Base-by-base conservation (phyloP, 2,888 invertebrate genomes). In the Prionchulus punctatus region DNA sequence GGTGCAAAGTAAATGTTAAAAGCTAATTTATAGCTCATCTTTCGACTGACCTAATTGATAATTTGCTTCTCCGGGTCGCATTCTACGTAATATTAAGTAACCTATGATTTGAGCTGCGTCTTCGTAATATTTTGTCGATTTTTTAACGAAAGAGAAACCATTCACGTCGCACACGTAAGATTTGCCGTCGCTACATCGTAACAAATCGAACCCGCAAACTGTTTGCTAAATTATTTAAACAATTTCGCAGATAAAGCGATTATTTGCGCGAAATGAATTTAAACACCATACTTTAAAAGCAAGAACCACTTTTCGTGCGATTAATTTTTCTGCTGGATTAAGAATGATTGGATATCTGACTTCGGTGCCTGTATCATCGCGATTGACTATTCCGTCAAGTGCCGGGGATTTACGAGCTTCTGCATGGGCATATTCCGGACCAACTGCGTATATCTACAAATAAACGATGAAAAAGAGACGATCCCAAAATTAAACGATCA, bases 91-190 rank as follows among this genome's bases (percentile, higher is more conserved):
- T 36, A 36, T 36, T 15, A 36, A 12, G 36, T 36, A 7, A 12
- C 36, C 12, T 15, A 36, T 7, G 36, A 36, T 36, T 15, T 92
- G 90, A 28, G 94, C 91, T 75, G 92, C 92, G 70, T 96, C 94
- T 72, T 96, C 94, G 71, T 96, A 96, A 76, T 96, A 96, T 70
- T 96, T 96, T 73, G 88, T 88, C 0, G 92, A 94, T 73, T 92
- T 96, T 73, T 96, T 96, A 28, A 96, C 96, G 75, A 96, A 96
- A 71, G 92, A 94, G 74, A 96, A 96, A 0, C 94, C 96, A 75
- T 96, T 96, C 1, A 96, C 94, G 77, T 96, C 96, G 76, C 96
- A 96, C 0, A 96, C 96, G 72, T 86, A 94, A 0, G 92, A 92
- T 73, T 90, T 88, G 53, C 94, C 94, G 76, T 88, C 92, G 25